Evolutionary conservation across 2,797 vertebrate genomes (phyloP).

Genomic region (Eulemur mongoz): DNA sequence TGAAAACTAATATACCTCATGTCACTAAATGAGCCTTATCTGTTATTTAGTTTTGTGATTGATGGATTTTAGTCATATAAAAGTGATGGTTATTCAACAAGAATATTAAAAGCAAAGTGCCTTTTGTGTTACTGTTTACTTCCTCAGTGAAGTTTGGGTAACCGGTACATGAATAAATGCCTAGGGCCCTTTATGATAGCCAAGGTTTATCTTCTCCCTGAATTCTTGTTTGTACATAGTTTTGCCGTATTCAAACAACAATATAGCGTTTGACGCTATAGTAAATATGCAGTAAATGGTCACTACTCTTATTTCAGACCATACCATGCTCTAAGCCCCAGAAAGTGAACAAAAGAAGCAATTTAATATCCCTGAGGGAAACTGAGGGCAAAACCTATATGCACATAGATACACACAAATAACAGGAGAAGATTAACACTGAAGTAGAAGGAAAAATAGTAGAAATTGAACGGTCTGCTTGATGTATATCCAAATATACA

Average conservation of each 20-base stretch:
- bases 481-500: neutral
- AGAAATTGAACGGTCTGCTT: neutral
- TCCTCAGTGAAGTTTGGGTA: neutral
- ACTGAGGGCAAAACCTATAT: neutral
- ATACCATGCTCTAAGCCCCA: neutral
- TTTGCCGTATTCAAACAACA: neutral
- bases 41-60: neutral
- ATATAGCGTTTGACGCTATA: neutral
- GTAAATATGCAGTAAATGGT: neutral
- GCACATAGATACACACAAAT: neutral
- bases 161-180: neutral
- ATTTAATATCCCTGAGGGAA: neutral
- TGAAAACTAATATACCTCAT: neutral
- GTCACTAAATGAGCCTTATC: neutral
- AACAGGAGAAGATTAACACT: neutral
- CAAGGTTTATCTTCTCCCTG: neutral
- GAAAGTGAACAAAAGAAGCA: neutral
- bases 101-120: neutral
- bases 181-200: neutral
- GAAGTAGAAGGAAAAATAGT: neutral
- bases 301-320: neutral
- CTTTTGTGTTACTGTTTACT: neutral
- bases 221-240: neutral
- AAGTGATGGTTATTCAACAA: neutral
- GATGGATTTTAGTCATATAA: neutral